Evolutionary conservation across 2,797 vertebrate genomes (phyloP).

Genomic region (Sebastes minor): DNA sequence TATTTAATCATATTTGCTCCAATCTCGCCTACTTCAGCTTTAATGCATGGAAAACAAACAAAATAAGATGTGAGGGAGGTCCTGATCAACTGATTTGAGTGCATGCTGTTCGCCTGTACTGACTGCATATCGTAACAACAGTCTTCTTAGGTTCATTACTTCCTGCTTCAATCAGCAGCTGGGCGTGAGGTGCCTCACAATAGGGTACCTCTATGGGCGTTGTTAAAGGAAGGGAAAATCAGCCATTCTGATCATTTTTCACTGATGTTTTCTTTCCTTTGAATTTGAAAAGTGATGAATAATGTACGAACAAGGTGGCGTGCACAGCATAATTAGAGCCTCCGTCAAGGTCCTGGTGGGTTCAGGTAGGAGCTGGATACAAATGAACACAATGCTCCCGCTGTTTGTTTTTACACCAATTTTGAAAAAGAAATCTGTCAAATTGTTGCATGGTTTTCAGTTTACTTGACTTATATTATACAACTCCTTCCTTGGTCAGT

Average conservation of each 20-base stretch:
- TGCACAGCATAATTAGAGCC: constrained; percentile 4
- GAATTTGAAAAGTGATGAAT: background rate
- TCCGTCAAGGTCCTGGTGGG: background rate
- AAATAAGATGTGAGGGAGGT: background rate
- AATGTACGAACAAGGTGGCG: background rate
- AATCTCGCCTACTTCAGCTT: no score
- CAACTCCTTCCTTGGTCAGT: no score
- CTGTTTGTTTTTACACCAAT: background rate
- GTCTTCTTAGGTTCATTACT: background rate
- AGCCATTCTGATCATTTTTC: background rate
- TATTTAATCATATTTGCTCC: no score
- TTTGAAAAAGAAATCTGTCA: background rate
- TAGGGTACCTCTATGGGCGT: background rate
- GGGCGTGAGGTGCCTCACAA: background rate
- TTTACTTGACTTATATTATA: background rate
- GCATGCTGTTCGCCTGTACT: background rate
- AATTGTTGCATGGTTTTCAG: background rate
- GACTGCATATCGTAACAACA: background rate
- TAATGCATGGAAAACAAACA: background rate
- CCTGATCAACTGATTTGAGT: background rate
- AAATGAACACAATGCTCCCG: background rate
- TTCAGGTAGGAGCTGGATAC: background rate
- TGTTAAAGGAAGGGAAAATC: background rate
- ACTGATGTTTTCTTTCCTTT: background rate
- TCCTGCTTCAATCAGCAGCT: constrained; percentile 7